Base-by-base conservation (phyloP, 2,113 vertebrate species). In the Cynocephalus volans region DNA sequence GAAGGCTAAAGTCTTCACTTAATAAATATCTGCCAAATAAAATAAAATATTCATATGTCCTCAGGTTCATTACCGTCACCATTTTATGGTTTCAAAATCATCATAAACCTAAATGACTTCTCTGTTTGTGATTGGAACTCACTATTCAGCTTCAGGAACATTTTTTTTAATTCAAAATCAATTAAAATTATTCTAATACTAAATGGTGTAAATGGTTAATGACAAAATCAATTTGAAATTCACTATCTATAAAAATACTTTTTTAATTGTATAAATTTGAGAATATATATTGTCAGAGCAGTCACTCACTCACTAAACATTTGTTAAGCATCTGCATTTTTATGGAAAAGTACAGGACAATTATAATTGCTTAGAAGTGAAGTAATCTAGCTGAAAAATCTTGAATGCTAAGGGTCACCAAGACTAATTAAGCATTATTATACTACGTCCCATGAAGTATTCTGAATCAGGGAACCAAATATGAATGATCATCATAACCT, bases 181-280 rank as follows among this genome's bases (percentile, higher is more conserved):
- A 41, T n/a, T 84, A 36, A 88, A 83, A 52, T 96, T 23, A n/a
- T 64, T 80, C 26, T 83, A 67, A 83, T 76, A 52, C 17, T 75
- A 67, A 82, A 18, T 58, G 6, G 33, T 33, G 33, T 4, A 58
- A 75, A 73, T 64, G n/a, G 45, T 82, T 82, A 67, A 67, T 75
- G 36, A 7, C 4, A 36, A 73, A 92, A 52, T 41, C 26, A 52
- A 28, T 76, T 76, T 88, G 33, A 62, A 93, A 82, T 45, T 50
- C 13, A 5, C 9, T 87, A 13, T 8, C 23, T 73, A 73, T 45
- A 86, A 72, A 33, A 54, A 14, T 2, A 31, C 5, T 41, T 82
- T 60, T 76, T 14, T 2, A 56, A 88, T 64, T 48, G 28, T 76
- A 52, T 62, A 31, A 69, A 70, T 45, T n/a, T 76, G 14, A 88